phyloP scores from a whole-genome alignment of 2,888 invertebrate genomes.

The Diloba caeruleocephala region DNA sequence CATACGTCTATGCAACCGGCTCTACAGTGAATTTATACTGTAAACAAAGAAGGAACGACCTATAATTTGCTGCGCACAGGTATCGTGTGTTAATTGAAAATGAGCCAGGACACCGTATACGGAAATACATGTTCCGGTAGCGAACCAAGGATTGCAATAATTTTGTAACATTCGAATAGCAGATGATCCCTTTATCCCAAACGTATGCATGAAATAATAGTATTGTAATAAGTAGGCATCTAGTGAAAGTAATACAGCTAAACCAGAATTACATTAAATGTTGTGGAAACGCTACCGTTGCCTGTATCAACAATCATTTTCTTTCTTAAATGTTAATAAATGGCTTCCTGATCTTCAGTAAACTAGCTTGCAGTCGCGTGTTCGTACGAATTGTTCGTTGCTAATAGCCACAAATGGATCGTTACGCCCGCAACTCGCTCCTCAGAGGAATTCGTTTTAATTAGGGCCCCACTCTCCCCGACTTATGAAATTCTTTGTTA shows the following conservation, averaged over 20 bases:
- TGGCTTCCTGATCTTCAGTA: constrained; percentile 42
- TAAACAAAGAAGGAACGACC: constrained; percentile 16
- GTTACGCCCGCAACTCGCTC: constrained; percentile 57
- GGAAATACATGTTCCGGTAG: constrained; percentile 17
- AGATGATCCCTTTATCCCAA: constrained; percentile 24
- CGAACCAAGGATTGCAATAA: neutral
- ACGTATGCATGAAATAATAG: constrained; percentile 13
- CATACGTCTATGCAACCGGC: constrained; percentile 7
- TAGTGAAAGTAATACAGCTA: constrained; percentile 14
- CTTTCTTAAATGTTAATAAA: constrained; percentile 42
- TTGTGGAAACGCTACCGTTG: constrained; percentile 18
- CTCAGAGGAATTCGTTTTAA: constrained; percentile 67
- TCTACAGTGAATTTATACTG: constrained; percentile 1
- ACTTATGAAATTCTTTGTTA: constrained; percentile 46
- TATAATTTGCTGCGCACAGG: neutral
- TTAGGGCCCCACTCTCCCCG: constrained; percentile 60
- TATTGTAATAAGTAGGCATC: neutral
- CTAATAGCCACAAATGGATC: constrained; percentile 61
- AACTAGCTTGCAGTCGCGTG: constrained; percentile 43
- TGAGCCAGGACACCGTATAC: constrained; percentile 4
- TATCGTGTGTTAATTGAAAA: constrained; percentile 16
- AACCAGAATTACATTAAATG: constrained; percentile 8
- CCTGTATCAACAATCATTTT: constrained; percentile 23
- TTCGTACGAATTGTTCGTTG: constrained; percentile 48
- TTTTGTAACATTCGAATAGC: constrained; percentile 1